phyloP scores from a whole-genome alignment of 2,797 vertebrate genomes.

The Sardinella longiceps region DNA sequence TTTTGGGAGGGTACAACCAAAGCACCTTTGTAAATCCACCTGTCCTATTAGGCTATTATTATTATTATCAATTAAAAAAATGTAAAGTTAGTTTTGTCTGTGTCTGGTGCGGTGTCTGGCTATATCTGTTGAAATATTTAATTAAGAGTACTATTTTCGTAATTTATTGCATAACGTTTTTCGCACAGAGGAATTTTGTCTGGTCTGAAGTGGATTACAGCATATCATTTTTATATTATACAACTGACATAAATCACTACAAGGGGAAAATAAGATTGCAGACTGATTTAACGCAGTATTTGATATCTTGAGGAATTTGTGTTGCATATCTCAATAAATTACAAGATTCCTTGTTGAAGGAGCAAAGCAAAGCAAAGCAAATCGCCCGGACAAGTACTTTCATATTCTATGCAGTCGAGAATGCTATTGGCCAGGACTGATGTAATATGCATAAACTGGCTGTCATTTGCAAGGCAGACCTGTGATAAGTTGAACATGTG shows the following conservation, averaged over 20 bases:
- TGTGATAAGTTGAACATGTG: neutral
- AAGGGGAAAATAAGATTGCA: neutral
- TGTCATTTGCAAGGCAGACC: slow-evolving; percentile 1
- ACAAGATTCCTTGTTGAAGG: neutral
- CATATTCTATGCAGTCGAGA: neutral
- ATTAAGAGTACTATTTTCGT: neutral
- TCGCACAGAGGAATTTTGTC: neutral
- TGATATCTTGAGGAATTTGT: neutral
- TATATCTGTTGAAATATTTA: neutral
- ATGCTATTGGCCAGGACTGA: neutral
- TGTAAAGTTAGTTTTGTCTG: slow-evolving; percentile 9
- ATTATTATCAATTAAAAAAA: neutral
- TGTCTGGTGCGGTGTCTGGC: neutral
- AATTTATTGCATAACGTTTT: neutral
- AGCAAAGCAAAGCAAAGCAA: slow-evolving; percentile 10
- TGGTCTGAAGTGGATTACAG: neutral
- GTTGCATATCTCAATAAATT: neutral
- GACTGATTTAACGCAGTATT: neutral
- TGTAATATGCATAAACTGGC: neutral
- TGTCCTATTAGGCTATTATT: neutral
- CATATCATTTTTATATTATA: neutral
- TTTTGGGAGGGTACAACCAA: neutral
- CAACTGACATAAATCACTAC: neutral
- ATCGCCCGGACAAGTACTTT: neutral
- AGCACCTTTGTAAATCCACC: neutral